These are phyloP conservation scores for Ooceraea biroi DNA, from an alignment of 1,140 invertebrate species.

Conservation along the genomic window DNA sequence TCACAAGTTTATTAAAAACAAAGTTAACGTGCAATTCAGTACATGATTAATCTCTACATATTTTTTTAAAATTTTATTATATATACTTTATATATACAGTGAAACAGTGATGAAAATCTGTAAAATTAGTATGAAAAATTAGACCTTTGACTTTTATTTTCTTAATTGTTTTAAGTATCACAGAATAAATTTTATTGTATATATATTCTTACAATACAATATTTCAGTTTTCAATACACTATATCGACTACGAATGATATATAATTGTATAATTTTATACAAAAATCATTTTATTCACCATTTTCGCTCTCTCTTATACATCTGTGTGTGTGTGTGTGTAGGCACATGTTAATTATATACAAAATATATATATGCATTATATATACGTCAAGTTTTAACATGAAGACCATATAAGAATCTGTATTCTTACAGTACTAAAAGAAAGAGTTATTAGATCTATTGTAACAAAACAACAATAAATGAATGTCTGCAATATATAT, in stretches of 20 bases:
- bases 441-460: not conserved
- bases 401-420: slow-evolving; percentile 19
- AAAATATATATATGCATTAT: not conserved
- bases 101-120: too few relatives aligned
- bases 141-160: not conserved
- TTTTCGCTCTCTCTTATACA: too few relatives aligned
- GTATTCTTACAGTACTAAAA: not conserved
- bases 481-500: too few relatives aligned
- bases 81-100: too few relatives aligned
- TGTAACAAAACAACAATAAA: slow-evolving; percentile 1
- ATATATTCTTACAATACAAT: slow-evolving; percentile 29
- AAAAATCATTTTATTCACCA: too few relatives aligned
- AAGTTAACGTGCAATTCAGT: not conserved
- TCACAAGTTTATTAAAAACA: slow-evolving; percentile 11
- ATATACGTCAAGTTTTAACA: slow-evolving; percentile 14
- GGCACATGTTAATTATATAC: too few relatives aligned
- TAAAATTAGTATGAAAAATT: not conserved
- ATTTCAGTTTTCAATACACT: not conserved
- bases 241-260: not conserved
- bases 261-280: too few relatives aligned
- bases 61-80: not conserved
- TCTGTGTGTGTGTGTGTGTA: too few relatives aligned
- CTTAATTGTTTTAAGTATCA: slow-evolving; percentile 31
- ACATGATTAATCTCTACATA: not conserved
- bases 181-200: slow-evolving; percentile 34